These are phyloP conservation scores for Semibalanus balanoides DNA, from an alignment of 1,140 invertebrate genomes.

Conservation along the genomic window DNA sequence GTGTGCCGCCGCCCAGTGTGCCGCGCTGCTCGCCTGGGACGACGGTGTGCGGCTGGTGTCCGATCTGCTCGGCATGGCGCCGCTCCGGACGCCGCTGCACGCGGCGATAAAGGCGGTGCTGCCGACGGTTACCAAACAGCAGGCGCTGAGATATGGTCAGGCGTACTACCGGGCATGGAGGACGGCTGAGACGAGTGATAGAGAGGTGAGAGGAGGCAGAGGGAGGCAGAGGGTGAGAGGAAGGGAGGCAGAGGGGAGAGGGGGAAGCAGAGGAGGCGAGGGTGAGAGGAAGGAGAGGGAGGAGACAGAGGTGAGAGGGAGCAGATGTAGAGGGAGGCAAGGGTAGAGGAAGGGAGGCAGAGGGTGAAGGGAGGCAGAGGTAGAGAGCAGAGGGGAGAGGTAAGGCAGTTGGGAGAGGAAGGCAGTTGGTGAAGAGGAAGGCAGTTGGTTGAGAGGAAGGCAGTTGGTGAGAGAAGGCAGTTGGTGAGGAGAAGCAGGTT, in stretches of 20 bases:
- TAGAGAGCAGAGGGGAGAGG: too few species aligned
- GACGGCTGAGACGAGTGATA: conserved; percentile 8
- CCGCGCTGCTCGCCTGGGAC: conserved; percentile 9
- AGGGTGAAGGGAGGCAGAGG: too few species aligned
- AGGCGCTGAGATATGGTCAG: conserved; percentile 15
- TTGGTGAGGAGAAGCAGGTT: too few species aligned
- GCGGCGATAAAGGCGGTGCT: conserved; percentile 11
- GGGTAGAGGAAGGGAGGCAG: too few species aligned
- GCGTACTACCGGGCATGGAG: conserved; percentile 17
- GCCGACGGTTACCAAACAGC: conserved; percentile 12
- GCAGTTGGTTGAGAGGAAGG: too few species aligned
- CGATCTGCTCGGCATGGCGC: conserved; percentile 3
- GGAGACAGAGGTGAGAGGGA: too few species aligned
- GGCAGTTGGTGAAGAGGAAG: too few species aligned
- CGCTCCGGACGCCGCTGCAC: conserved; percentile 10
- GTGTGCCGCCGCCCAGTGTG: neutral
- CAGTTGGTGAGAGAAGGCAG: too few species aligned
- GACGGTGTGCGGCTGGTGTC: conserved; percentile 12
- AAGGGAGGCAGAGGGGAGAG: too few species aligned
- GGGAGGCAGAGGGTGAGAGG: neutral
- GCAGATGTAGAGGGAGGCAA: too few species aligned
- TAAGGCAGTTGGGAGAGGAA: too few species aligned
- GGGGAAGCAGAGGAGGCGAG: neutral
- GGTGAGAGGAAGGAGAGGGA: too few species aligned
- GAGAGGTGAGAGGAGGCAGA: conserved; percentile 8